phyloP scores from a whole-genome alignment of 1,140 invertebrate species.

The Diorhabda carinulata region DNA sequence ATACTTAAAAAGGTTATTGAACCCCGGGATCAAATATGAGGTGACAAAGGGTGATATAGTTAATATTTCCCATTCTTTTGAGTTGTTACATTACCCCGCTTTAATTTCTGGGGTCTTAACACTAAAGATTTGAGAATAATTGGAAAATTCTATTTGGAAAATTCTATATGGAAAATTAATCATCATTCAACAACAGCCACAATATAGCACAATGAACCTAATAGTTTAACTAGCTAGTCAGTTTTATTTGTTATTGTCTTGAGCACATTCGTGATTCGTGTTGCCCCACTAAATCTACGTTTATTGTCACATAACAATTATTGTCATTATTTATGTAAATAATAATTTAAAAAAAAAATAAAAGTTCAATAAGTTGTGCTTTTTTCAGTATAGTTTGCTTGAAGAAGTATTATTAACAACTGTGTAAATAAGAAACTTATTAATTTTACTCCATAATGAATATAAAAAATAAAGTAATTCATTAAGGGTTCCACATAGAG shows the following conservation, averaged over 20 bases:
- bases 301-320: neutral
- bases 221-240: constrained; percentile 6
- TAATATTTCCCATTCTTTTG: neutral
- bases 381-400: neutral
- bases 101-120: neutral
- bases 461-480: too few relatives aligned
- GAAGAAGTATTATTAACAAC: too few relatives aligned
- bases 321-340: neutral
- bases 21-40: neutral
- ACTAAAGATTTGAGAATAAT: neutral
- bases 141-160: too few relatives aligned
- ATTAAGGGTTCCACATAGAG: too few relatives aligned
- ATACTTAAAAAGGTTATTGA: neutral
- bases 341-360: neutral
- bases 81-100: neutral
- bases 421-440: too few relatives aligned
- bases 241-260: neutral
- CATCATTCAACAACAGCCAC: constrained; percentile 14
- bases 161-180: constrained; percentile 16
- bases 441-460: too few relatives aligned
- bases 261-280: neutral
- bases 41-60: neutral
- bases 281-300: neutral
- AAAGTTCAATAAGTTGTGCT: neutral
- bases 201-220: constrained; percentile 19